Evolutionary conservation across 2,888 invertebrate genomes (phyloP), one percentile per base, ranked within the genome.

Genomic region (Brachyptera putata): DNA sequence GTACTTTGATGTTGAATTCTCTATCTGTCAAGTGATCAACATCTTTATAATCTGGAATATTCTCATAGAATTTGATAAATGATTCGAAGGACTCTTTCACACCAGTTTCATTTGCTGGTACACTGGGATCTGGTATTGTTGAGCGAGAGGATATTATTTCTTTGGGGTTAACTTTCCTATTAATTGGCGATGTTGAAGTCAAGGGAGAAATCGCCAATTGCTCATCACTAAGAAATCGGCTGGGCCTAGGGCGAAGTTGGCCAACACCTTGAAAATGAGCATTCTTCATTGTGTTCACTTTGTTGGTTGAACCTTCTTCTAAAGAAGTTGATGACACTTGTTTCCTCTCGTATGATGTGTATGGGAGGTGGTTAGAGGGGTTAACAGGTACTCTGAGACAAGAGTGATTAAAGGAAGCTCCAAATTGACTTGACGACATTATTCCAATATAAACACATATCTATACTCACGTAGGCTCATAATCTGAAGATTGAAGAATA

Each of bases 41-140:
- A 53, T 90, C 89, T 61, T 81, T 82, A 66, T 90, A 90, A 70
- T 90, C 89, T 59, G 90, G 90, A 70, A 90, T 90, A 68, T 87
- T 89, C 56, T 84, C 83, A 67, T 86, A 84, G 72, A 90, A 89
- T 61, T 88, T 84, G 61, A 87, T 79, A 64, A 88, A 77, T 55
- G 84, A 84, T 61, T 76, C 75, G 49, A 82, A 74, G 37, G 81
- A 78, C 55, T 82, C 80, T 14, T 62, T 30, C 30, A 5, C 30
- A 30, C 30, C 11, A 5, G 30, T 30, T 7, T 30, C 11, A 11
- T 11, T 30, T 4, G n/a, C 22, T 18, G 46, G 46, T 46, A n/a
- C 21, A 46, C 21, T 24, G n/a, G 18, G n/a, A n/a, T 24, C 3
- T 2, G 21, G 46, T 5, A 22, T 18, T 14, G 41, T 9, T 13